Evolutionary conservation across 2,797 vertebrate genomes (phyloP).

Genomic region (Harpagifer antarcticus): DNA sequence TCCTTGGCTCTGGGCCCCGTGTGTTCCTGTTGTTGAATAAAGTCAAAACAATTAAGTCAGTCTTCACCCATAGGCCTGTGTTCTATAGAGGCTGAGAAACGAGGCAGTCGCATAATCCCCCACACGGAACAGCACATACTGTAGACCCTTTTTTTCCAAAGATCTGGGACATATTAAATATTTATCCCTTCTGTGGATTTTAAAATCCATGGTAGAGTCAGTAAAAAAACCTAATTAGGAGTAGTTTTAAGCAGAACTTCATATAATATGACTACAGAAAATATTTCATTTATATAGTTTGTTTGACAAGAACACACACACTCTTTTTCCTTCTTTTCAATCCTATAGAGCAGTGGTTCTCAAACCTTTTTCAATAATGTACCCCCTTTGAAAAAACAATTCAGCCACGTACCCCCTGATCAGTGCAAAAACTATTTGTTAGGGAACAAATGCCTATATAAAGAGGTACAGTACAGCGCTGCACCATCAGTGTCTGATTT

Average conservation of each 20-base stretch:
- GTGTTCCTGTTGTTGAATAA: slow-evolving; percentile 63
- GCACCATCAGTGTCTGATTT: too few species aligned
- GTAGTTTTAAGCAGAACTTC: slow-evolving; percentile 29
- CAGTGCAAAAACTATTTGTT: too few species aligned
- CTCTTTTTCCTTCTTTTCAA: not conserved
- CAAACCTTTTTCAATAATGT: too few species aligned
- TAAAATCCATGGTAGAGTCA: slow-evolving; percentile 18
- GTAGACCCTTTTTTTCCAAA: slow-evolving; percentile 11
- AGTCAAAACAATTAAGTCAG: slow-evolving; percentile 77
- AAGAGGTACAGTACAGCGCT: too few species aligned
- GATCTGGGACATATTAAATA: slow-evolving; percentile 66
- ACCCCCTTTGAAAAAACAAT: too few species aligned
- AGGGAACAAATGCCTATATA: too few species aligned
- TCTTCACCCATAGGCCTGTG: slow-evolving; percentile 54
- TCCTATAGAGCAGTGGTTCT: too few species aligned
- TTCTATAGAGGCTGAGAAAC: slow-evolving; percentile 22
- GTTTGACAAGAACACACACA: slow-evolving; percentile 30
- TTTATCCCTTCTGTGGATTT: slow-evolving; percentile 52
- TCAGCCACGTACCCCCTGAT: too few species aligned
- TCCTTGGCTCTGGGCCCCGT: slow-evolving; percentile 52
- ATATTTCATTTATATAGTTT: slow-evolving; percentile 20
- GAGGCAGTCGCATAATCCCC: slow-evolving; percentile 17
- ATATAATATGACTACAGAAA: slow-evolving; percentile 11
- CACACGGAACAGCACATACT: not conserved
- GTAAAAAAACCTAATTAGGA: slow-evolving; percentile 45